Base-by-base conservation (phyloP, 1,140 invertebrate genomes). In the Coelopa frigida region DNA sequence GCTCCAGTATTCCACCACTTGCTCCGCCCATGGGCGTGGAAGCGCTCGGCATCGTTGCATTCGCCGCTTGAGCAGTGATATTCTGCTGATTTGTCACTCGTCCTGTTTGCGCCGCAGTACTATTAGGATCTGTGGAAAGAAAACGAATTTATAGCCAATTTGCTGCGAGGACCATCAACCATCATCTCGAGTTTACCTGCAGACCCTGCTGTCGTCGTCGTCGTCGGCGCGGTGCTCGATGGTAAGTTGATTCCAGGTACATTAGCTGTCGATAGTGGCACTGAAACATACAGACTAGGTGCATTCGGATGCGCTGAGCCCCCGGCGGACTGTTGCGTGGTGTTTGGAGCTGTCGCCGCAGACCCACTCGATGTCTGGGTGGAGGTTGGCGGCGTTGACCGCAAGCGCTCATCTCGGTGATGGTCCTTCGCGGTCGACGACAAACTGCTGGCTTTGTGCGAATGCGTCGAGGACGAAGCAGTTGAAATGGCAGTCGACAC, bases 211-310 rank as follows among this genome's bases (percentile, higher is more conserved):
- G n/a, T n/a, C n/a, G 23, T 33, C 52, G 37, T 20, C 54, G 21
- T 31, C 51, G 33, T 20, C 54, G 42, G 35, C 55, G n/a, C n/a
- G n/a, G n/a, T n/a, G n/a, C n/a, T n/a, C 43, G 60, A 49, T 40
- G 66, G 67, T 49, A 70, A 46, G 53, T 57, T 68, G 21, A 70
- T 55, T 51, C 66, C 67, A 69, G 66, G 66, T 68, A 69, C 66
- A 58, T 64, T 67, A 24, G 66, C 63, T 17, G 61, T 64, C 29
- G 67, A 69, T 32, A 70, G 45, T 42, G 67, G 66, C 49, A 70
- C 66, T 14, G 66, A 69, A 11, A 69, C 67, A 45, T 58, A 68
- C 37, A 70, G 44, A 43, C 67, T 69, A 29, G 61, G 63, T 10
- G 61, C 59, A 38, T 46, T 51, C 7, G 37, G 17, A 29, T 14